These are phyloP conservation scores for Nomada ruficornis DNA, from an alignment of 2,888 invertebrate species.

Conservation along the genomic window DNA sequence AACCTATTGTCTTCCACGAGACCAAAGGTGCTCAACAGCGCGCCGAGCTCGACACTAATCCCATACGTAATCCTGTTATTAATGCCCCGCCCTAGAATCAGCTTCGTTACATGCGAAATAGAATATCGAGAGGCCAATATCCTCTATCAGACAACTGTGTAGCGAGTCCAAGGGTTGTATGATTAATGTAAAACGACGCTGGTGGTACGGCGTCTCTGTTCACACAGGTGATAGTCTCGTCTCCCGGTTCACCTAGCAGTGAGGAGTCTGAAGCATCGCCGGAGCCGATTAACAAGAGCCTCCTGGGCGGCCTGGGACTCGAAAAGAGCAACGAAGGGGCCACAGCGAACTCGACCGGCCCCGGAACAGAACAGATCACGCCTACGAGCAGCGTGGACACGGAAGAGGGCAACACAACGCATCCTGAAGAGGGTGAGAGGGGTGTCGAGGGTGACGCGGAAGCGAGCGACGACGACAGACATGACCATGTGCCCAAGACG, in stretches of 20 bases:
- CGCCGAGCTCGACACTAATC: no score
- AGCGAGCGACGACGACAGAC: conserved; percentile 85
- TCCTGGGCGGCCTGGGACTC: conserved; percentile 63
- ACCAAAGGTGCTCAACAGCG: no score
- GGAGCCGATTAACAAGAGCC: conserved; percentile 88
- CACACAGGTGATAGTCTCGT: conserved; percentile 88
- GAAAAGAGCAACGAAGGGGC: conserved; percentile 68
- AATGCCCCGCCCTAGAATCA: background rate
- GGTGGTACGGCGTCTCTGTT: conserved; percentile 53
- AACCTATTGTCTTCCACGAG: background rate
- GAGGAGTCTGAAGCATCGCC: conserved; percentile 93
- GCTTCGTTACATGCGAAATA: background rate
- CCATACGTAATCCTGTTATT: no score
- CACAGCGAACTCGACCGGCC: conserved; percentile 43
- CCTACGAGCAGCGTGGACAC: conserved; percentile 87
- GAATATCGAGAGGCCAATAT: conserved; percentile 9
- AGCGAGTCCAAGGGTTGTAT: background rate
- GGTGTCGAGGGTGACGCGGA: conserved; percentile 87
- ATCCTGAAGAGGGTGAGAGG: conserved; percentile 85
- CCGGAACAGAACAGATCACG: conserved; percentile 85
- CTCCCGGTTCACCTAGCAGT: conserved; percentile 95
- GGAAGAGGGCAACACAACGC: conserved; percentile 85
- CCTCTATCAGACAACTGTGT: background rate
- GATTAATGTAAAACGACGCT: conserved; percentile 51
- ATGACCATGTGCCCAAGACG: conserved; percentile 62